Conservation (phyloP, 2,888 invertebrate species). For the Pilophorus perplexus region DNA sequence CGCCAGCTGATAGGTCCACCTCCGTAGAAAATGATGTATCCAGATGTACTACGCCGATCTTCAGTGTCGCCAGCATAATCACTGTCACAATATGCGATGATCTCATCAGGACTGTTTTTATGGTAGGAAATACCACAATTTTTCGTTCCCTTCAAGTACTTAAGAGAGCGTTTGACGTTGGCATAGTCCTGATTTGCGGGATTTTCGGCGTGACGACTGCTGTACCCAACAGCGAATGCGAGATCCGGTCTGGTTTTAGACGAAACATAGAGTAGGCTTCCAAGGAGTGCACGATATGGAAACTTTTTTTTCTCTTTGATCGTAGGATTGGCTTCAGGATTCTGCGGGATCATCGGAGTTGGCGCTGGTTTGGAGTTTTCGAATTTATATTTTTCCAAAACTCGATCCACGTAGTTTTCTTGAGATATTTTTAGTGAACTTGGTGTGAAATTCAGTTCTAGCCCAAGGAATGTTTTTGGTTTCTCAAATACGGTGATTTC, state of each 20-base stretch:
- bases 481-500: constrained; percentile 6
- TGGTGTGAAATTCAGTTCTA: constrained; percentile 21
- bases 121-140: constrained; percentile 36
- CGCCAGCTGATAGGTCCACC: constrained; percentile 49
- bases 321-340: too few species aligned
- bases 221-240: constrained; percentile 15
- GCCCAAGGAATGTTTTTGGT: constrained; percentile 4
- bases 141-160: constrained; percentile 35
- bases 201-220: constrained; percentile 8
- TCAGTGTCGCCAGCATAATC: constrained; percentile 42
- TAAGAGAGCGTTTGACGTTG: constrained; percentile 6
- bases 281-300: constrained; percentile 13
- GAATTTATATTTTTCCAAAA: constrained; percentile 45
- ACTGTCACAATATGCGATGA: constrained; percentile 40
- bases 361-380: constrained; percentile 38
- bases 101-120: constrained; percentile 1
- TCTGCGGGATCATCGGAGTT: constrained; percentile 27
- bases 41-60: constrained; percentile 22
- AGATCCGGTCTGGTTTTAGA: constrained; percentile 23
- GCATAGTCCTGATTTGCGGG: neutral
- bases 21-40: constrained; percentile 18
- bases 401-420: constrained; percentile 39
- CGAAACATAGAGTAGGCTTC: constrained; percentile 11
- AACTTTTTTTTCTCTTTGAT: too few species aligned
- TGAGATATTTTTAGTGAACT: constrained; percentile 34